Evolutionary conservation across 2,888 invertebrate genomes (phyloP).

Genomic region (Junonia oenone): DNA sequence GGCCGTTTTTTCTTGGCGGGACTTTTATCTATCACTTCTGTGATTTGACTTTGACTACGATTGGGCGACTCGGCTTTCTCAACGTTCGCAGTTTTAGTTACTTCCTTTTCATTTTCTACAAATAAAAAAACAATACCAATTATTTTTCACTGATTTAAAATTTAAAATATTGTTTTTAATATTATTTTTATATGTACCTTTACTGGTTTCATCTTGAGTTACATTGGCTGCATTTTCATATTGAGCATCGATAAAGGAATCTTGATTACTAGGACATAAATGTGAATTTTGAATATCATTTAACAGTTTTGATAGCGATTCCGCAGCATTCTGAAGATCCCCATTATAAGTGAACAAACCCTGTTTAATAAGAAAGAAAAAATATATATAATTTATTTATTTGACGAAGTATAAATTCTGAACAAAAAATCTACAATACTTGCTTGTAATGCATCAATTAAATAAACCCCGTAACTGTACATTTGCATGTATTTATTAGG

Average conservation of each 20-base stretch:
- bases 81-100: neutral
- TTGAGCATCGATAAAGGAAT: constrained; percentile 35
- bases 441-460: constrained; percentile 67
- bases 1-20: neutral
- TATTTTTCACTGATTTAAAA: too few relatives aligned
- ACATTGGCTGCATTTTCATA: constrained; percentile 10
- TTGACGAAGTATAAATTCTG: too few relatives aligned
- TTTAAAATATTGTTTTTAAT: too few relatives aligned
- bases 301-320: constrained; percentile 47
- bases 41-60: neutral
- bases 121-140: too few relatives aligned
- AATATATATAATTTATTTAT: neutral
- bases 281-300: constrained; percentile 49
- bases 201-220: constrained; percentile 1
- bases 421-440: too few relatives aligned
- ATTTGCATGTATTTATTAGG: constrained; percentile 72
- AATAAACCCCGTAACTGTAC: constrained; percentile 72
- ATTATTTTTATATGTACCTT: constrained; percentile 5
- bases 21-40: neutral
- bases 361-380: constrained; percentile 37
- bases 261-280: constrained; percentile 35
- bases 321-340: constrained; percentile 49
- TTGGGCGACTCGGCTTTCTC: neutral
- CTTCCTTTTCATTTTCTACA: too few relatives aligned
- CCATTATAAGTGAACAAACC: constrained; percentile 38